Evolutionary conservation across 2,797 vertebrate species (phyloP).

Genomic region (Poeciliopsis gracilis): DNA sequence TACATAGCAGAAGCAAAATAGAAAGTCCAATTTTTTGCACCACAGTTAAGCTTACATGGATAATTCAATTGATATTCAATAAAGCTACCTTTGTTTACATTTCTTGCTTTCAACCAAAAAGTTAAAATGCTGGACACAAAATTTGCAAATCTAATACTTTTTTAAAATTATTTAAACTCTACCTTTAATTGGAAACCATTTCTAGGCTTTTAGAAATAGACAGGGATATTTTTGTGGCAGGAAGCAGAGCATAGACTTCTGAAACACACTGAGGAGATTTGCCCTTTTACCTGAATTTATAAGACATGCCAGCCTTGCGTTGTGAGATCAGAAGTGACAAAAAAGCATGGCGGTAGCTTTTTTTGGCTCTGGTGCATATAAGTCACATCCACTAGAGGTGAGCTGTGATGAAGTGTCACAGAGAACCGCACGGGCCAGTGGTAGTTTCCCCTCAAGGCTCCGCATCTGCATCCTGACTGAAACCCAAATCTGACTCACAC

Average conservation of each 20-base stretch:
- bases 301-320: slow-evolving; percentile 7
- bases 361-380: slow-evolving; percentile 30
- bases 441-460: slow-evolving; percentile 36
- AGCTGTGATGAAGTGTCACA: slow-evolving; percentile 47
- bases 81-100: slow-evolving; percentile 4
- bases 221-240: background rate
- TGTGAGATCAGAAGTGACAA: slow-evolving; percentile 47
- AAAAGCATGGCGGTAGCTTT: slow-evolving; percentile 38
- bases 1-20: background rate
- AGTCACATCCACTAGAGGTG: slow-evolving; percentile 49
- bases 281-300: slow-evolving; percentile 41
- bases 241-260: slow-evolving; percentile 10
- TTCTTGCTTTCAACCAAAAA: background rate
- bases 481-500: slow-evolving; percentile 53
- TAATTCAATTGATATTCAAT: slow-evolving; percentile 6
- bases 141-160: background rate
- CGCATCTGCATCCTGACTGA: slow-evolving; percentile 32
- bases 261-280: slow-evolving; percentile 19
- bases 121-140: background rate
- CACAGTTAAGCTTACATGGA: background rate
- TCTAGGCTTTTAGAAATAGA: background rate
- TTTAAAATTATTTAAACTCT: background rate
- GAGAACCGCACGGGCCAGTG: slow-evolving; percentile 42
- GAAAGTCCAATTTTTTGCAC: slow-evolving; percentile 6
- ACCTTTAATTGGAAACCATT: background rate